Conservation (phyloP, 2,113 vertebrate species). For the Terrapene triunguis region DNA sequence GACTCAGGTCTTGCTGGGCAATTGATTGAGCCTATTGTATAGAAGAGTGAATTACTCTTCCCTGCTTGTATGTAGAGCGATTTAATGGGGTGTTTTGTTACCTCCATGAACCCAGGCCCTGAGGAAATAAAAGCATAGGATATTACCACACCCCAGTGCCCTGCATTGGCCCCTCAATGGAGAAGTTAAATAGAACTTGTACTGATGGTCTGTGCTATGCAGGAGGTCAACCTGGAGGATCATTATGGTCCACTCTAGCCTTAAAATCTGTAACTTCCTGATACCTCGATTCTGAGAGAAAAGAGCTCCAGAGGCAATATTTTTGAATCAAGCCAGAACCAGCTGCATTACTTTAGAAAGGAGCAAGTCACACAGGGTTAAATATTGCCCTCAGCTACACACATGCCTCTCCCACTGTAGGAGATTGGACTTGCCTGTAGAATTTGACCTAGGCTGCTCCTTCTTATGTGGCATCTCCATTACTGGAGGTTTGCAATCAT, state of each 20-base stretch:
- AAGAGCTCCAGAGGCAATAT: not conserved
- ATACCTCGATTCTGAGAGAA: accelerated
- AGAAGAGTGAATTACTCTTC: conserved; percentile 27
- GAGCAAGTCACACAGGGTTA: not conserved
- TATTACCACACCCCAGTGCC: not conserved
- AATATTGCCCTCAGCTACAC: accelerated
- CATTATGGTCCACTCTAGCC: not conserved
- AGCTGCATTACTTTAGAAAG: not conserved
- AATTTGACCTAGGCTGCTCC: accelerated
- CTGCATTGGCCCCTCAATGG: not conserved
- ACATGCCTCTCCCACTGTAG: accelerated
- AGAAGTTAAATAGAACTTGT: not conserved
- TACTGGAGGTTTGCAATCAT: not conserved
- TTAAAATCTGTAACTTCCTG: accelerated
- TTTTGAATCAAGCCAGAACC: not conserved
- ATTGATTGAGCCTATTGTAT: not conserved
- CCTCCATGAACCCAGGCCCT: not conserved
- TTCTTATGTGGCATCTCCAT: not conserved
- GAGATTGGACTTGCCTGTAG: not conserved
- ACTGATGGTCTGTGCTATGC: not conserved
- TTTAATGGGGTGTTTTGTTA: accelerated
- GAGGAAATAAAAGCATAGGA: not conserved
- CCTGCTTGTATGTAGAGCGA: not conserved
- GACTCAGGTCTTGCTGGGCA: conserved; percentile 69
- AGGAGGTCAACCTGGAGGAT: accelerated